Conservation (phyloP, 2,113 vertebrate genomes). For the Aldabrachelys gigantea region DNA sequence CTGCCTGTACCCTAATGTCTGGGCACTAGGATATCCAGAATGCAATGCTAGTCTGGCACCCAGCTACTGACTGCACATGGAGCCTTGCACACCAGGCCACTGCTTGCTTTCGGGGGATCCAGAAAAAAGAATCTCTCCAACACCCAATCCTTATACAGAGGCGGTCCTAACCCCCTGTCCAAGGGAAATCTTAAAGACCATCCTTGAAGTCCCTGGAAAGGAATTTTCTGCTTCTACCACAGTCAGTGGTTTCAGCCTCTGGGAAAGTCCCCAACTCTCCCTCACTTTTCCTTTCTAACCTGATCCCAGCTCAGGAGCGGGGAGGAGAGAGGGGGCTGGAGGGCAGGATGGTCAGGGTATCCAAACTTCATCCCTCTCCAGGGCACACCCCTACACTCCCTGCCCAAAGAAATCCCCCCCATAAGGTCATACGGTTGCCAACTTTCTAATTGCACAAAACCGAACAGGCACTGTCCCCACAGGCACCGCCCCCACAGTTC, state of each 20-base stretch:
- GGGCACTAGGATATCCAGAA: too few species aligned
- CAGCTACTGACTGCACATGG: too few species aligned
- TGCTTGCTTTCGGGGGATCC: background rate
- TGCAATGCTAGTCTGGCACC: too few species aligned
- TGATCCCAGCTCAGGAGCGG: background rate
- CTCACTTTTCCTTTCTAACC: background rate
- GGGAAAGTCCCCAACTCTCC: background rate
- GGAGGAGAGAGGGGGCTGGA: background rate
- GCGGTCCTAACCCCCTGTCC: too few species aligned
- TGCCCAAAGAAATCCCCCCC: background rate
- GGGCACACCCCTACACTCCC: background rate
- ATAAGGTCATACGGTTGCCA: background rate
- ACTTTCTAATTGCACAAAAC: too few species aligned
- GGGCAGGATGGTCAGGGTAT: background rate
- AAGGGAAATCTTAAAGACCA: too few species aligned
- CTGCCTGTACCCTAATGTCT: too few species aligned
- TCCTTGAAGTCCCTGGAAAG: too few species aligned
- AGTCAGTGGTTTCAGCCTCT: background rate
- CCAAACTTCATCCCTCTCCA: background rate
- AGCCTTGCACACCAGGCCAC: too few species aligned
- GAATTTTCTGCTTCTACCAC: background rate
- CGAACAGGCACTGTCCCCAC: too few species aligned
- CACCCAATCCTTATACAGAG: background rate
- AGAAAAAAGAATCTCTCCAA: background rate
- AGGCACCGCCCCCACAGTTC: too few species aligned